These are phyloP conservation scores for Chascanopsetta lugubris DNA, from an alignment of 2,113 vertebrate species.

Conservation along the genomic window DNA sequence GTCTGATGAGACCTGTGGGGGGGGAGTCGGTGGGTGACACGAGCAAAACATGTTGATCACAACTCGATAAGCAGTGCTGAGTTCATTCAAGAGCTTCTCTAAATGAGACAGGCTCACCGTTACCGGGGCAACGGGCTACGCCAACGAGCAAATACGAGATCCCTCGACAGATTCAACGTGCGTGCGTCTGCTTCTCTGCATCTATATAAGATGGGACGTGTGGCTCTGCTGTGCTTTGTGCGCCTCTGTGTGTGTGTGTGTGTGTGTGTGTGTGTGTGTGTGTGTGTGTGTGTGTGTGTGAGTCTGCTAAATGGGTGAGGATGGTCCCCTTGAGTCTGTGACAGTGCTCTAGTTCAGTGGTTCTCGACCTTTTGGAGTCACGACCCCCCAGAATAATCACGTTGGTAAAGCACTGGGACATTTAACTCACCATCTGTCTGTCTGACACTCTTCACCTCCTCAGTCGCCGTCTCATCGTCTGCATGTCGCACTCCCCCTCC, in stretches of 20 bases:
- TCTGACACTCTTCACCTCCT: neutral
- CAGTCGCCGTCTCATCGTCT: neutral
- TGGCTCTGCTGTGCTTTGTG: too few species aligned
- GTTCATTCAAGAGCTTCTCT: constrained; percentile 58
- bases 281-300: constrained; percentile 7
- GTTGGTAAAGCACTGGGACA: neutral
- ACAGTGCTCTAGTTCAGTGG: constrained; percentile 7
- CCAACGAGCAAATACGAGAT: constrained; percentile 42
- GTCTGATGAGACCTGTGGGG: constrained; percentile 26
- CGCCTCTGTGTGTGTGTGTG: constrained; percentile 14
- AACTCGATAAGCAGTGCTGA: constrained; percentile 54
- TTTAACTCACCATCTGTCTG: constrained; percentile 12
- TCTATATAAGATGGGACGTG: constrained; percentile 9
- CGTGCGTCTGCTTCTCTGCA: neutral
- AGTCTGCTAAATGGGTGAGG: neutral
- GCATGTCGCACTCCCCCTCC: neutral
- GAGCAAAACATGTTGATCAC: constrained; percentile 59
- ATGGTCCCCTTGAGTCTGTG: neutral
- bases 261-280: neutral
- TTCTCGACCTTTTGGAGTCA: constrained; percentile 2
- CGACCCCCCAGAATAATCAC: neutral
- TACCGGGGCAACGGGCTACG: constrained; percentile 70
- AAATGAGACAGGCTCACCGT: constrained; percentile 62
- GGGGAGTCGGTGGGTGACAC: constrained; percentile 44
- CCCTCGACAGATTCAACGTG: constrained; percentile 32